These are phyloP conservation scores for Acanthiza pusilla DNA, from an alignment of 2,797 vertebrate genomes.

Conservation along the genomic window DNA sequence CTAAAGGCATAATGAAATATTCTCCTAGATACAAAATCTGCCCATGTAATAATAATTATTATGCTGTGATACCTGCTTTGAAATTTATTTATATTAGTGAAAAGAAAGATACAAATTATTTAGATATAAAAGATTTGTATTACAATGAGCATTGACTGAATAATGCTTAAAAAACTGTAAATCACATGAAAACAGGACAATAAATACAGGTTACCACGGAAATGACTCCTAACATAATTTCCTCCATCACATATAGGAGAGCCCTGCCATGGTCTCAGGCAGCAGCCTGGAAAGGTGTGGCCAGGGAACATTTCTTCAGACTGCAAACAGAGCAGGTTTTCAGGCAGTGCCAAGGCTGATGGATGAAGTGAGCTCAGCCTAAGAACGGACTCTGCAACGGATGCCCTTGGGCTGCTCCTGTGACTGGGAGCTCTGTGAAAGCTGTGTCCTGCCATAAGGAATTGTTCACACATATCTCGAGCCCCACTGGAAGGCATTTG, in stretches of 20 bases:
- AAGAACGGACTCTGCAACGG: neutral
- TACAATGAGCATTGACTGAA: neutral
- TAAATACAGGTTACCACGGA: neutral
- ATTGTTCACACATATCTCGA: neutral
- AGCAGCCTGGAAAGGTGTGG: neutral
- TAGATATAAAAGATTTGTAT: neutral
- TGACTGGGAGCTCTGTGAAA: neutral
- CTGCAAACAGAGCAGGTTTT: neutral
- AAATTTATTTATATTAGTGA: neutral
- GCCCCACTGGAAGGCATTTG: neutral
- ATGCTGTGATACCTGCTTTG: neutral
- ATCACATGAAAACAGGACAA: neutral
- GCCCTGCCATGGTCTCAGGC: neutral
- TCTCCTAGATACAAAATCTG: neutral
- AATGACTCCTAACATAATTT: neutral
- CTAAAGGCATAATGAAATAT: neutral
- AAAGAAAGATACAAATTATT: neutral
- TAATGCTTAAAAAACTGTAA: neutral
- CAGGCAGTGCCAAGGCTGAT: neutral
- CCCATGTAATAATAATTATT: neutral
- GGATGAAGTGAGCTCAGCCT: neutral
- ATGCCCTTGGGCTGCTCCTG: neutral
- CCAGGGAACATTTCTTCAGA: neutral
- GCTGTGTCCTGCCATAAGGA: neutral
- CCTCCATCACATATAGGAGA: neutral